Conservation (phyloP, 2,113 vertebrate genomes). For the Oreochromis spilurus region DNA sequence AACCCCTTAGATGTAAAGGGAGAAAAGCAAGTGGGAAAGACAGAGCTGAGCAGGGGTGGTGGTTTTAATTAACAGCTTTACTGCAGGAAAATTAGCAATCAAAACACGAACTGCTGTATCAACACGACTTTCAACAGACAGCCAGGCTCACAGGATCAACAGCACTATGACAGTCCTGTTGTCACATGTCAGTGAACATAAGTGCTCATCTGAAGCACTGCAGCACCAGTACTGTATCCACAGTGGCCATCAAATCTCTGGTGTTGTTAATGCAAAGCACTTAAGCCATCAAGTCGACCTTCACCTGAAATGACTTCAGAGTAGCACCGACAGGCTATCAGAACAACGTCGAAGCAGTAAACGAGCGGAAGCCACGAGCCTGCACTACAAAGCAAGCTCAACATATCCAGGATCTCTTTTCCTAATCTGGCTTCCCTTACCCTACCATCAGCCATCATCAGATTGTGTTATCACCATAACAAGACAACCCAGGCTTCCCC, state of each 20-base stretch:
- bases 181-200: not conserved
- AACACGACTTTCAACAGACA: conserved; percentile 6
- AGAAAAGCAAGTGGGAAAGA: not conserved
- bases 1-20: not conserved
- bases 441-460: not conserved
- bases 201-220: not conserved
- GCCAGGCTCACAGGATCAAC: not conserved
- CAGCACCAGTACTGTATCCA: not conserved
- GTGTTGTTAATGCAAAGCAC: not conserved
- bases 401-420: not conserved
- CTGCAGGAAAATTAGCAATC: conserved; percentile 30
- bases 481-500: not conserved
- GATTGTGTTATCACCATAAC: not conserved
- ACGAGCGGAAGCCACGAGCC: not conserved
- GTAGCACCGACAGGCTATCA: not conserved
- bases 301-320: not conserved
- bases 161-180: not conserved
- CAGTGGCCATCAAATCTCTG: not conserved
- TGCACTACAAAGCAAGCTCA: not conserved
- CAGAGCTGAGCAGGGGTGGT: not conserved
- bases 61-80: conserved; percentile 27
- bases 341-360: not conserved
- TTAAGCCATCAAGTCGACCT: not conserved
- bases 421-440: not conserved
- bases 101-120: conserved; percentile 28